A percentile compares a stretch with the other conserved stretches of the same genome.
phyloP scores from a whole-genome alignment of 1,140 invertebrate species.

The Coboldia fuscipes region DNA sequence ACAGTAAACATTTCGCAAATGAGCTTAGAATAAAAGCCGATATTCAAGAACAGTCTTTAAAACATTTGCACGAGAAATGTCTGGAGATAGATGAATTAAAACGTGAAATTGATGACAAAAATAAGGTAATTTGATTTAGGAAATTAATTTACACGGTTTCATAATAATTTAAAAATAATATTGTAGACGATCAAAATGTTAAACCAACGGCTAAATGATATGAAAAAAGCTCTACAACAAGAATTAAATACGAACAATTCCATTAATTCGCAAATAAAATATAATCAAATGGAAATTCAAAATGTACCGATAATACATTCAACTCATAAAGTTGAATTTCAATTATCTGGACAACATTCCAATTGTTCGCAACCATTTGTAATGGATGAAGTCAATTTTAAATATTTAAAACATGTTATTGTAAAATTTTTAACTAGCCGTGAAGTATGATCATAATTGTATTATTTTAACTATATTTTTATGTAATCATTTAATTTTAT shows the following conservation, averaged over 20 bases:
- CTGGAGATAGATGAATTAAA: constrained; percentile 35
- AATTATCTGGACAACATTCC: constrained; percentile 25
- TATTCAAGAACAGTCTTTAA: not conserved
- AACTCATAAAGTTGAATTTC: no score
- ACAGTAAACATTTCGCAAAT: constrained; percentile 32
- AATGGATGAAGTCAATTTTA: constrained; percentile 26
- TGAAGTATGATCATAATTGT: constrained; percentile 31
- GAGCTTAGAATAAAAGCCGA: no score
- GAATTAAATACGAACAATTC: no score
- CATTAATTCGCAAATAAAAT: no score
- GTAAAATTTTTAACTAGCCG: constrained; percentile 78
- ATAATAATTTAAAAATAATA: constrained; percentile 3
- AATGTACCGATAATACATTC: no score
- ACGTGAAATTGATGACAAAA: constrained; percentile 56
- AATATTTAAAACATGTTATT: constrained; percentile 81
- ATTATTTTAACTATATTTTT: constrained; percentile 1
- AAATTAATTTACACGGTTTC: not conserved
- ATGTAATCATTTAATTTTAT: constrained; percentile 3
- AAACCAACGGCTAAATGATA: constrained; percentile 63
- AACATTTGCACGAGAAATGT: no score
- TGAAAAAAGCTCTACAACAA: constrained; percentile 77
- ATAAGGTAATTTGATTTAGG: constrained; percentile 31
- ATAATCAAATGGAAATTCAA: constrained; percentile 12
- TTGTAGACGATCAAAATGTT: constrained; percentile 68
- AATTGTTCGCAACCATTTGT: constrained; percentile 27